phyloP scores from a whole-genome alignment of 2,888 invertebrate genomes.

The Oscheius sp. region DNA sequence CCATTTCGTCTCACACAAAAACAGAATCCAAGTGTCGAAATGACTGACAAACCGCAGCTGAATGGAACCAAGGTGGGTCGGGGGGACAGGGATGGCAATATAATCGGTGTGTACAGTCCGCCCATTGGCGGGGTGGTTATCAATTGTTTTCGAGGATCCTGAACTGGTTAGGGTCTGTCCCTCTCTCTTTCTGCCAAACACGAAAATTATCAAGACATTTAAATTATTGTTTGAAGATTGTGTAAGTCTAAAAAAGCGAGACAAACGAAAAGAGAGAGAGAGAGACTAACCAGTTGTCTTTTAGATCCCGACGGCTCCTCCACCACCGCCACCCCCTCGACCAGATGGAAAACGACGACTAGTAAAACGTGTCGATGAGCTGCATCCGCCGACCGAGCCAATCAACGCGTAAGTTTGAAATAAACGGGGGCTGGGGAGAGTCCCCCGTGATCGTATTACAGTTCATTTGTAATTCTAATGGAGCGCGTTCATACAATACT shows the following conservation, averaged over 20 bases:
- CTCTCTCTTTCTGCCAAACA: too few relatives aligned
- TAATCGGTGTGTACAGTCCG: too few relatives aligned
- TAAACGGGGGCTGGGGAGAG: background rate
- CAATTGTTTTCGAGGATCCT: background rate
- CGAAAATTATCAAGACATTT: too few relatives aligned
- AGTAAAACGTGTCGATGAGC: conserved; percentile 53
- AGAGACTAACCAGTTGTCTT: background rate
- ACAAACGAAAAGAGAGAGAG: background rate
- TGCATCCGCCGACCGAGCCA: conserved; percentile 40
- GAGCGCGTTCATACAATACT: background rate
- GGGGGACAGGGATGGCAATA: background rate
- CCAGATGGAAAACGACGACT: conserved; percentile 18
- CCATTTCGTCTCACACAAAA: conserved; percentile 9
- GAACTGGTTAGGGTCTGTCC: too few relatives aligned
- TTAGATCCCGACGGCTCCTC: conserved; percentile 19
- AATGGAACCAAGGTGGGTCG: conserved; percentile 13
- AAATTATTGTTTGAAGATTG: too few relatives aligned
- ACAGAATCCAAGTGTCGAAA: conserved; percentile 1
- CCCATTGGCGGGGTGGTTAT: too few relatives aligned
- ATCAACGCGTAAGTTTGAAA: conserved; percentile 7
- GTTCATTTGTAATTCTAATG: conserved; percentile 38
- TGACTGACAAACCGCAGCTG: conserved; percentile 14
- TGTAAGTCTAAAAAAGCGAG: background rate
- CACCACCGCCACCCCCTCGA: conserved; percentile 14
- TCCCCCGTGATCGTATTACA: conserved; percentile 36